A percentile compares a stretch with the other conserved stretches of the same genome.
phyloP scores from a whole-genome alignment of 2,797 vertebrate genomes.

The Mastacembelus armatus region DNA sequence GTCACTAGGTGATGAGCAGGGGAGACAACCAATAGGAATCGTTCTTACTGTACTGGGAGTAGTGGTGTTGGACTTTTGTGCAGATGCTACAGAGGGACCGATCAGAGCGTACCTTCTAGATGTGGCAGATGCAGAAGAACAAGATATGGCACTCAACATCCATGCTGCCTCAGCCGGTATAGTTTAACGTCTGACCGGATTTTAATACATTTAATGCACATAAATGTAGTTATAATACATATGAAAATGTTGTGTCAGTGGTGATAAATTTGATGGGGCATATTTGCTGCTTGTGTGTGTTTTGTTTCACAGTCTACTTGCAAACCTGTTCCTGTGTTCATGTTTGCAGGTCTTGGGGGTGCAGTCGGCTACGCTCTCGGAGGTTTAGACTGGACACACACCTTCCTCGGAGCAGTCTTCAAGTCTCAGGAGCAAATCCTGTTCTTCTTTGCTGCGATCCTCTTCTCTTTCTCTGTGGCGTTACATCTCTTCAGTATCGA shows the following conservation, averaged over 20 bases:
- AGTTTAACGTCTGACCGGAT: background rate
- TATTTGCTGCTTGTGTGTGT: too few relatives aligned
- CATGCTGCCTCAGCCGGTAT: slow-evolving; percentile 95
- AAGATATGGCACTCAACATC: slow-evolving; percentile 98
- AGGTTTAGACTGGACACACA: slow-evolving; percentile 96
- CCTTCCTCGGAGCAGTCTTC: slow-evolving; percentile 90
- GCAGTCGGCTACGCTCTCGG: slow-evolving; percentile 96
- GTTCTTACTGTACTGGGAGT: slow-evolving; percentile 96
- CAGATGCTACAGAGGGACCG: slow-evolving; percentile 94
- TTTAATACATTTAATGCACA: background rate
- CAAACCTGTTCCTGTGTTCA: too few relatives aligned
- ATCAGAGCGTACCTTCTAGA: slow-evolving; percentile 97
- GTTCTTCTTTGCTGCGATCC: slow-evolving; percentile 93
- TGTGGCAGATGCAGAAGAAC: slow-evolving; percentile 96
- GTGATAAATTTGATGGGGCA: too few relatives aligned
- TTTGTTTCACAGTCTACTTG: too few relatives aligned
- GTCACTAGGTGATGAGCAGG: slow-evolving; percentile 89
- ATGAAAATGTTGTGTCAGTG: too few relatives aligned
- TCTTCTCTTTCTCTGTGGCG: slow-evolving; percentile 89
- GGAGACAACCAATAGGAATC: slow-evolving; percentile 92
- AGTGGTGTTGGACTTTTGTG: slow-evolving; percentile 95
- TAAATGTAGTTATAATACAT: background rate
- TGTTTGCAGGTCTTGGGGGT: slow-evolving; percentile 90
- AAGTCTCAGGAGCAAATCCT: slow-evolving; percentile 97
- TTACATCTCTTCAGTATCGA: slow-evolving; percentile 96